Evolutionary conservation across 2,888 invertebrate genomes (phyloP), one percentile per base, ranked within the genome.

Genomic region (Tetramorium bicarinatum): DNA sequence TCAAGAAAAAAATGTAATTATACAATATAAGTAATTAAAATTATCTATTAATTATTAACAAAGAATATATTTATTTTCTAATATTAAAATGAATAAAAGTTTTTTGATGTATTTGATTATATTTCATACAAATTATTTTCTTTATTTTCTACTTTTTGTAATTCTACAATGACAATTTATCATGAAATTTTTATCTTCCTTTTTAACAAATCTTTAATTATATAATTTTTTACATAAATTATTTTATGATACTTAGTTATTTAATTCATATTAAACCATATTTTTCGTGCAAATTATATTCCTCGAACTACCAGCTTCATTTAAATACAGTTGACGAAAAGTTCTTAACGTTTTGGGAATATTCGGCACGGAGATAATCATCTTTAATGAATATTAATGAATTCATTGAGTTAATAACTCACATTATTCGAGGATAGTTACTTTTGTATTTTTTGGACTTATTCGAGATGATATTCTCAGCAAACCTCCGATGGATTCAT

Each of bases 321-420:
- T 59, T 72, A 72, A 49, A 38, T 18, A 8, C 8, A 44, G 7
- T 47, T 47, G 15, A 77, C 29, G 56, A 59, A 72, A 72, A 80
- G 13, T 80, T 72, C 3, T 71, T 49, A 74, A 1, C 13, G 59
- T 59, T 59, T 77, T 41, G 47, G n/a, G 38, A 59, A 74, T 61
- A 44, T 29, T 34, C 18, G 47, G 3, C 21, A 13, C 9, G 34
- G 9, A 74, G 59, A 80, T 74, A 80, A 72, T 61, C 6, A 25
- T 47, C n/a, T 49, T 72, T 72, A 72, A 80, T 72, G 34, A 44
- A 80, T 80, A 47, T 74, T 80, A 72, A 79, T 79, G 59, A 80
- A 80, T 72, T 80, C 47, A 59, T 47, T 18, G n/a, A 77, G 77
- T 77, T 69, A 54, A 69, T 76, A 76, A 52, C 25, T 67, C 11